Evolutionary conservation across 37 sponge, comb jelly and placozoan genomes (phyloP).

Genomic region (Oscarella lobularis): DNA sequence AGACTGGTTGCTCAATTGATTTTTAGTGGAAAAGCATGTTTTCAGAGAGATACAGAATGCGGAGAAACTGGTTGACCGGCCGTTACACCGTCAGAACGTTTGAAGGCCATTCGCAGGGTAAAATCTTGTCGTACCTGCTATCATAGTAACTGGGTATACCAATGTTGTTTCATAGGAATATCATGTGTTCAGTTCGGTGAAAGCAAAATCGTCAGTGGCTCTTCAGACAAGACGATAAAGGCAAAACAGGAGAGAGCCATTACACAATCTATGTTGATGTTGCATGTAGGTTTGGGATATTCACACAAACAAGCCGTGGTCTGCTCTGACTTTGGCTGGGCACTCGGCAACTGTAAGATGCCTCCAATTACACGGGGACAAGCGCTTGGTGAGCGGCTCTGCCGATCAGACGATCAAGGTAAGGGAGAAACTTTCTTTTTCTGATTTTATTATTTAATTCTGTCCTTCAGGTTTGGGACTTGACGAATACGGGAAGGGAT

Average conservation of each 20-base stretch:
- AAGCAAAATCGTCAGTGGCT: conserved; percentile 82
- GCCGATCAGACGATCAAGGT: conserved; percentile 89
- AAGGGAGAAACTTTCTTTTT: background rate
- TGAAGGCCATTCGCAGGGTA: conserved; percentile 92
- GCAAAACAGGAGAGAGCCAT: conserved; percentile 10
- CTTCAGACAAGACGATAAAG: conserved; percentile 92
- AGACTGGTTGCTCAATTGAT: background rate
- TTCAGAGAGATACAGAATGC: conserved; percentile 74
- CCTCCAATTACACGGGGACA: conserved; percentile 70
- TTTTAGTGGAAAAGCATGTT: conserved; percentile 82
- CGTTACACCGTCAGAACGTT: conserved; percentile 84
- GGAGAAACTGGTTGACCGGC: conserved; percentile 88
- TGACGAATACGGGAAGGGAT: conserved; percentile 46
- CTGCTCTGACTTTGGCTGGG: conserved; percentile 83
- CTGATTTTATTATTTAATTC: background rate
- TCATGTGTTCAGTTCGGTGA: conserved; percentile 97
- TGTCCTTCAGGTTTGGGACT: conserved; percentile 74
- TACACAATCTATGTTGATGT: conserved; percentile 1
- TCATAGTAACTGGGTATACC: background rate
- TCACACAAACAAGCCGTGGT: conserved; percentile 91
- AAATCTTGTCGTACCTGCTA: background rate
- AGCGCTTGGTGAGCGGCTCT: conserved; percentile 84
- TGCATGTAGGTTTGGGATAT: conserved; percentile 79
- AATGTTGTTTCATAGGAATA: conserved; percentile 39
- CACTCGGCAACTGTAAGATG: conserved; percentile 92